phyloP scores from a whole-genome alignment of 2,797 vertebrate species.

The Tarsius wallacei region DNA sequence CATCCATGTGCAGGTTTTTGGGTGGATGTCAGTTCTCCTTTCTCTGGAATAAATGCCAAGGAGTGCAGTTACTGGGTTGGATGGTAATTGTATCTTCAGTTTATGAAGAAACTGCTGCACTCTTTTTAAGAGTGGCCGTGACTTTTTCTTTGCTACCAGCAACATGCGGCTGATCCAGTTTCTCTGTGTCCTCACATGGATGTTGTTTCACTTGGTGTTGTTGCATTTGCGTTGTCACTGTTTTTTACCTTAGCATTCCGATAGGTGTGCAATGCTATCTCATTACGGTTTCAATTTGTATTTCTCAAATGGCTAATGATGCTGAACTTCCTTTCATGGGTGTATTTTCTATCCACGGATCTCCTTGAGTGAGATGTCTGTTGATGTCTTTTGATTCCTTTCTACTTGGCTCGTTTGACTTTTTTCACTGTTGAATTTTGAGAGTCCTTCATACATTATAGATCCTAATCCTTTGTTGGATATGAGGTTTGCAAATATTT shows the following conservation, averaged over 20 bases:
- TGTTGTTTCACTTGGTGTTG: too few relatives aligned
- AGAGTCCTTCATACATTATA: background rate
- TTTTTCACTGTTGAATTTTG: background rate
- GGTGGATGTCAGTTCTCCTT: too few relatives aligned
- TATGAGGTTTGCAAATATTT: background rate
- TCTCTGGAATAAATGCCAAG: too few relatives aligned
- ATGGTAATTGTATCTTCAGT: background rate
- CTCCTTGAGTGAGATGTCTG: background rate
- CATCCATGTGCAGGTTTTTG: too few relatives aligned
- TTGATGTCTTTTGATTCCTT: background rate
- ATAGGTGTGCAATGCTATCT: background rate
- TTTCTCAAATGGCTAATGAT: background rate
- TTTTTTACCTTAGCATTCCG: background rate
- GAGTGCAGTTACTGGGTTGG: too few relatives aligned
- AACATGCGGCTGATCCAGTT: too few relatives aligned
- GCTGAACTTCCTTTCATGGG: too few relatives aligned
- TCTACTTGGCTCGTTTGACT: background rate
- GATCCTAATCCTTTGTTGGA: background rate
- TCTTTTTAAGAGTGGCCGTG: too few relatives aligned
- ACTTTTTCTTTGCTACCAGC: background rate
- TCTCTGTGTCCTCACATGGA: too few relatives aligned
- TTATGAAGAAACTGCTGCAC: background rate
- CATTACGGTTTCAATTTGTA: background rate
- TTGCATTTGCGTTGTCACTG: background rate
- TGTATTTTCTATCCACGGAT: accelerated